Percentiles rank a stretch among this genome's conserved stretches.
These are phyloP conservation scores for Sarcophaga carnaria DNA, from an alignment of 2,888 invertebrate genomes.

Conservation along the genomic window DNA sequence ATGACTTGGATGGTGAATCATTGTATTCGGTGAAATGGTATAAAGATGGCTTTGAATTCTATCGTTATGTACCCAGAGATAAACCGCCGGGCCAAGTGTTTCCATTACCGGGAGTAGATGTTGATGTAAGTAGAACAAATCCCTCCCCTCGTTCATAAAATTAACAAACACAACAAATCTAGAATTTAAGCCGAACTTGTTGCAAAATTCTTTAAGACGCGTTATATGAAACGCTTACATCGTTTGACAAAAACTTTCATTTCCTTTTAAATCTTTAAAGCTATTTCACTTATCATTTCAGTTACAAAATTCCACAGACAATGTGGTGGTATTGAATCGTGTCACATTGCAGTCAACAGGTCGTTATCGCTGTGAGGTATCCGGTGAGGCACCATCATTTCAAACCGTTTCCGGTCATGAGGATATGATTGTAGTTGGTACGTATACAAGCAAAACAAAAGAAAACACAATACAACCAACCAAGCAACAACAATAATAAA, in stretches of 20 bases:
- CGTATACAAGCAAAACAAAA: slow-evolving; percentile 75
- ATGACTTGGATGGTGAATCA: slow-evolving; percentile 91
- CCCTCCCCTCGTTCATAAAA: too few species aligned
- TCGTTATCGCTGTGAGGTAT: slow-evolving; percentile 90
- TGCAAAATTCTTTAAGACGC: too few species aligned
- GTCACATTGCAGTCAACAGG: slow-evolving; percentile 88
- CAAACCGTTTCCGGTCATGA: slow-evolving; percentile 89
- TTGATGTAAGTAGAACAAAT: slow-evolving; percentile 87
- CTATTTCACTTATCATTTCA: slow-evolving; percentile 76
- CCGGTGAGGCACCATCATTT: slow-evolving; percentile 90
- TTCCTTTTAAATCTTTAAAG: background rate
- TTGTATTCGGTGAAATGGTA: slow-evolving; percentile 96
- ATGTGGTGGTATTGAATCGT: slow-evolving; percentile 85
- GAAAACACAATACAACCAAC: slow-evolving; percentile 59
- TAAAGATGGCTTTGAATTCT: slow-evolving; percentile 94
- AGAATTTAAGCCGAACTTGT: too few species aligned
- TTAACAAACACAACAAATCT: too few species aligned
- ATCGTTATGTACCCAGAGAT: slow-evolving; percentile 92
- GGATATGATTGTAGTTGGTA: slow-evolving; percentile 89
- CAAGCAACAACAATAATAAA: slow-evolving; percentile 34
- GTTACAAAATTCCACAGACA: slow-evolving; percentile 86
- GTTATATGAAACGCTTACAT: too few species aligned
- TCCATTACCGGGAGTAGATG: slow-evolving; percentile 90
- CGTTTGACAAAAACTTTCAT: background rate
- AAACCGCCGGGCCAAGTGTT: slow-evolving; percentile 91